Evolutionary conservation across 2,888 invertebrate species (phyloP), one percentile per base, ranked within the genome.

Genomic region (Branchellion lobata): DNA sequence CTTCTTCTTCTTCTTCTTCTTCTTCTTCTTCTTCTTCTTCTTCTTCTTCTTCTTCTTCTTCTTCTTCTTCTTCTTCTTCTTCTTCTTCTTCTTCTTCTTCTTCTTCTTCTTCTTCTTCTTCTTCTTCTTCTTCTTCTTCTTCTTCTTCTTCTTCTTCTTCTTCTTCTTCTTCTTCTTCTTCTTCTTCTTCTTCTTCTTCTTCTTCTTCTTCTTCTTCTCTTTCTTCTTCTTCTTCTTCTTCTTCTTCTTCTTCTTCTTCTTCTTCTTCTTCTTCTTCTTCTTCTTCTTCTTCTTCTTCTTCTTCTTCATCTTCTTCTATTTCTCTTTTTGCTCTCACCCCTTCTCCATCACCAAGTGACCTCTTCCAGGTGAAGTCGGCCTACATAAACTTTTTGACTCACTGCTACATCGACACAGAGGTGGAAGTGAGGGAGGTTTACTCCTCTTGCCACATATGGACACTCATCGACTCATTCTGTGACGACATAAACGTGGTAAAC

Each of bases 391-490:
- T 77, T n/a, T 29, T 77, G 65, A 77, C 33, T 1, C 77, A 77
- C 65, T 77, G 77, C 24, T 77, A 77, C 77, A 77, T 77, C n/a
- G 77, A 77, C 31, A 77, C 77, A 21, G 77, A 77, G 24, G 77
- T 77, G 1, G 77, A 77, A 33, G 57, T 77, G 77, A 77, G 57
- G 65, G 77, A 77, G 29, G 57, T 77, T 24, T 77, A 77, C 33
- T 24, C 77, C 11, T 61, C 61, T 8, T 61, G 65, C 33, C 65
- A 77, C 65, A 77, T 77, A 65, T 77, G 77, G 77, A n/a, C 27
- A 27, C 65, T 77, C 5, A 36, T 77, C 53, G 77, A 77, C 53
- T 65, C 65, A 31, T 77, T 77, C 31, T 29, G 53, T 34, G 36
- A 57, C 14, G 77, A 77, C 36, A 65, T 77, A 21, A 21, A 57